Evolutionary conservation across 1,140 invertebrate genomes (phyloP).

Genomic region (Drosophila lini): DNA sequence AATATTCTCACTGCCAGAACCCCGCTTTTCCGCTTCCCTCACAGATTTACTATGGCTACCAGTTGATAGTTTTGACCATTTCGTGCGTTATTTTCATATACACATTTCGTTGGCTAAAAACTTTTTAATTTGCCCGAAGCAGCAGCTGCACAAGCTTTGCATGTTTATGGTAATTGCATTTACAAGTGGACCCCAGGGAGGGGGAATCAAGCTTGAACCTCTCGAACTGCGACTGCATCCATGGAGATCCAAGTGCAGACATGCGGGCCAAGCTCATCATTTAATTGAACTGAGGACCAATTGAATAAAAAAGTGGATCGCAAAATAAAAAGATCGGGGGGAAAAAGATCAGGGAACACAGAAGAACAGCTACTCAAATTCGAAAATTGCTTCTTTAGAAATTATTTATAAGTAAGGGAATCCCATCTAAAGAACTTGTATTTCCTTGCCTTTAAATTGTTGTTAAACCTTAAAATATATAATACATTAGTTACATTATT

Average conservation of each 20-base stretch:
- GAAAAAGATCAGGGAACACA: neutral
- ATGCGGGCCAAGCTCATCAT: conserved; percentile 37
- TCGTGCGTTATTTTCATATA: conserved; percentile 58
- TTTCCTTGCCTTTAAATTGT: no score
- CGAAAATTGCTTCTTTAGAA: neutral
- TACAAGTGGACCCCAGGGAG: conserved; percentile 20
- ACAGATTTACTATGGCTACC: conserved; percentile 6
- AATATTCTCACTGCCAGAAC: conserved; percentile 2
- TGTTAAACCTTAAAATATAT: no score
- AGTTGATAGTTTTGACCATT: conserved; percentile 55
- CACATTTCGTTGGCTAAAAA: conserved; percentile 48
- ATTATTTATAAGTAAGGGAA: neutral
- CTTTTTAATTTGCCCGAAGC: conserved; percentile 66
- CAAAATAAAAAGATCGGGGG: neutral
- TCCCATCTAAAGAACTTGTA: no score
- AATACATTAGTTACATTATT: no score
- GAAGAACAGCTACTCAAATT: neutral
- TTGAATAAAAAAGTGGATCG: conserved; percentile 19
- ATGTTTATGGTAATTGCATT: conserved; percentile 75
- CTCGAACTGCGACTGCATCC: conserved; percentile 8
- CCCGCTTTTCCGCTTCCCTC: conserved; percentile 10
- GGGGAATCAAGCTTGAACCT: conserved; percentile 10
- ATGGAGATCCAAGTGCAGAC: conserved; percentile 30
- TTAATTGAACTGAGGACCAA: conserved; percentile 30
- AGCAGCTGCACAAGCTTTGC: conserved; percentile 61